Base-by-base conservation (phyloP, 2,888 invertebrate species). In the Caradrina clavipalpis region DNA sequence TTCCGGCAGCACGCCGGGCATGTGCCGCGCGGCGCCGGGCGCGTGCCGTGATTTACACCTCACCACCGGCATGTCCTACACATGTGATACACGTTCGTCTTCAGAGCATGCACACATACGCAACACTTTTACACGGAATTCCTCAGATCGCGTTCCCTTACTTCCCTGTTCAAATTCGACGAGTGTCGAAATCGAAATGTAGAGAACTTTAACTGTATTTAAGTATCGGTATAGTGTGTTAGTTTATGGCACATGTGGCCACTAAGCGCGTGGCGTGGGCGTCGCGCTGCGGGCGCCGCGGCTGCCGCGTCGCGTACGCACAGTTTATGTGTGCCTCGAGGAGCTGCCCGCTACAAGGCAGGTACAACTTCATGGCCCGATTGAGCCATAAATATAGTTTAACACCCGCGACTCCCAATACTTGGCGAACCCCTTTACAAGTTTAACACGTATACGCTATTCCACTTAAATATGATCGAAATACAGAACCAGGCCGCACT, bases 381-480 rank as follows among this genome's bases (percentile, higher is more conserved):
- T 77, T 72, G 78, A 78, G 66, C n/a, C 66, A 71, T 81, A 81
- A 81, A 81, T 62, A 78, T 80, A 49, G 57, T 58, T 68, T 51
- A 67, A 75, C 69, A 68, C 35, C 49, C 51, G 68, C 31, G 17
- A 68, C 62, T 56, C 51, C 42, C 22, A 61, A 74, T 67, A 79
- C 60, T 79, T 76, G 61, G 51, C 19, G 42, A 59, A 42, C 54
- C 51, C 59, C 17, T 26, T 45, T 42, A 56, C 61, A 56, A 31
- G 49, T 61, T 51, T 11, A 58, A 54, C 78, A 57, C 60, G 47
- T 47, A 26, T 31, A 31, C 54, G 57, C 26, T 54, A 39, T 71
- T 22, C 57, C 54, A 50, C 19, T 73, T 54, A 45, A 45, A 45
- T 45, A 35, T 58, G 64, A 54, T 45, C 57, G 15, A 47, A 55